Base-by-base conservation (phyloP, 2,797 vertebrate species). In the Pyrocephalus nanus region DNA sequence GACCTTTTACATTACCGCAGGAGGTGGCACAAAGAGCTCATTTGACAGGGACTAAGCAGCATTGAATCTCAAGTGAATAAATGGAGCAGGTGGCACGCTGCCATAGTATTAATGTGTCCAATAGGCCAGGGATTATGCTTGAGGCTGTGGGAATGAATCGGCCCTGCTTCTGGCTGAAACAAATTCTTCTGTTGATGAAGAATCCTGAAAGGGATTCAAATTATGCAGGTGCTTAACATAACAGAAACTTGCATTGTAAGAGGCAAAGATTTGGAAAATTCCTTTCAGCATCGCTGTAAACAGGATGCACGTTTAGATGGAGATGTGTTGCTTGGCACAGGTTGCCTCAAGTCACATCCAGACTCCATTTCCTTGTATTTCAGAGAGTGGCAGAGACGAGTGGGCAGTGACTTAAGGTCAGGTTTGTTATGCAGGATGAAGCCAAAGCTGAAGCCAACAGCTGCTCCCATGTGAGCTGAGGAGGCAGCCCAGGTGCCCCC, bases 11-110 rank as follows among this genome's bases (percentile, higher is more conserved):
- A 61, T 48, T 67, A 71, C 77, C 1, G 7, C 88, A 27, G 79
- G 80, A 77, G 72, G 88, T 32, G 78, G 82, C 93, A 96, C 91
- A 92, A 91, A 97, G 96, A 92, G 65, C 82, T 82, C 74, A 26
- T 96, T 97, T 53, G 91, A 70, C 83, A 34, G 67, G 51, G 66
- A 88, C 92, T 90, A 66, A 93, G 92, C 92, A 81, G 79, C 90
- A 70, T 4, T 80, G 95, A 85, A 53, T 90, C 79, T 75, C 89
- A 9, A 90, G 76, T 48, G 86, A 86, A 61, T 95, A 92, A 88
- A 80, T 22, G 79, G 86, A 92, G 88, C 85, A 84, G 34, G 88
- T 83, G 95, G 97, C 97, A 62, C 13, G 8, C 38, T 58, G 94
- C 95, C 95, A 95, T 43, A 27, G 9, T 23, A 43, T 84, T 77